These are phyloP conservation scores for Condylura cristata DNA, from an alignment of 2,113 vertebrate genomes.

Conservation along the genomic window DNA sequence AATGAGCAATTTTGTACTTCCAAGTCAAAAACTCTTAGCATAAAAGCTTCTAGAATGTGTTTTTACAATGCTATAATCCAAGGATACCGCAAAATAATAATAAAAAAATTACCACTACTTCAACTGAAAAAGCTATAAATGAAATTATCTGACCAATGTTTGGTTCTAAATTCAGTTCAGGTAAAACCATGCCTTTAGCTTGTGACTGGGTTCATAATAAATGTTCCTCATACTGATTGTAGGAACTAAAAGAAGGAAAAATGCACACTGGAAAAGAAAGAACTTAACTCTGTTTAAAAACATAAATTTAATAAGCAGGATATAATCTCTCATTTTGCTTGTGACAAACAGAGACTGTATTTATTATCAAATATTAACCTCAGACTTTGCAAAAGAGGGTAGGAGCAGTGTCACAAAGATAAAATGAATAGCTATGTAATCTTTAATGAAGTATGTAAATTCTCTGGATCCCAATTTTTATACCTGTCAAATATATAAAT, in stretches of 20 bases:
- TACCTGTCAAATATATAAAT: background rate
- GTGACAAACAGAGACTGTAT: background rate
- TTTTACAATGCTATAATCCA: background rate
- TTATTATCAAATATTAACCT: background rate
- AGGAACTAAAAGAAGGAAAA: background rate
- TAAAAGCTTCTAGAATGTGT: background rate
- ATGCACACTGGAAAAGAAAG: background rate
- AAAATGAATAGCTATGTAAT: background rate
- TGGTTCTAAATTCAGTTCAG: constrained; percentile 34
- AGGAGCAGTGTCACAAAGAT: background rate
- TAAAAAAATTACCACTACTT: background rate
- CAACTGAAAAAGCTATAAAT: constrained; percentile 16
- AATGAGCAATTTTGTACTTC: background rate
- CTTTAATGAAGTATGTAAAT: background rate
- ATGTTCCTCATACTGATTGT: background rate
- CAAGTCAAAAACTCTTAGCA: background rate
- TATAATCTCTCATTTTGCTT: background rate
- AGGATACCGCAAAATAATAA: background rate
- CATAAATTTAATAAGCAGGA: background rate
- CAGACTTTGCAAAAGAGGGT: background rate
- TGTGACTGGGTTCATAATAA: constrained; percentile 17
- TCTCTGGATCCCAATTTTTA: background rate
- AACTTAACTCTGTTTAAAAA: background rate
- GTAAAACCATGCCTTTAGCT: constrained; percentile 1
- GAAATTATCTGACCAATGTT: background rate